Evolutionary conservation across 2,888 invertebrate species (phyloP).

Genomic region (Drosophila infuscata): DNA sequence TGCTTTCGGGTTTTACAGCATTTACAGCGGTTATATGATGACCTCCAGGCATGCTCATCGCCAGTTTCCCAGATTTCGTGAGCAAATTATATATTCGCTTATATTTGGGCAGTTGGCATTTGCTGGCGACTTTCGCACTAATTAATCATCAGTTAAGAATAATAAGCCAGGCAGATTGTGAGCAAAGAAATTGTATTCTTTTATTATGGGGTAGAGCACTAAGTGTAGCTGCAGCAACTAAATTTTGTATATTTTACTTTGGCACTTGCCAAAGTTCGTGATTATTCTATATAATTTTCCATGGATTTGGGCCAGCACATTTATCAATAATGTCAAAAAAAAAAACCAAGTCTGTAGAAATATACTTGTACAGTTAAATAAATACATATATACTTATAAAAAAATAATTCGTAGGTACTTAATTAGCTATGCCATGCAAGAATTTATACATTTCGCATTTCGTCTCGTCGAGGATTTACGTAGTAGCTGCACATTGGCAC

Average conservation of each 20-base stretch:
- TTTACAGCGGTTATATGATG: constrained; percentile 50
- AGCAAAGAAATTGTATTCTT: constrained; percentile 55
- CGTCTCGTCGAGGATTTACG: constrained; percentile 10
- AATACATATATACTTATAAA: constrained; percentile 4
- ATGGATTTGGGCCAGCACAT: constrained; percentile 54
- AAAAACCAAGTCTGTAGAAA: constrained; percentile 24
- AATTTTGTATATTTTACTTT: constrained; percentile 2
- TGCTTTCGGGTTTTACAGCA: constrained; percentile 30
- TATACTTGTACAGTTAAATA: constrained; percentile 2
- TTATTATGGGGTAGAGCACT: constrained; percentile 47
- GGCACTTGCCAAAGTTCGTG: constrained; percentile 53
- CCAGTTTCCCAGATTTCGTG: constrained; percentile 56
- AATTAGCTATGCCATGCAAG: constrained; percentile 58
- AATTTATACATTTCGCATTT: constrained; percentile 25
- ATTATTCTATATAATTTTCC: constrained; percentile 68
- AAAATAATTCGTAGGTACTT: constrained; percentile 27
- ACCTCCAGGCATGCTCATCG: constrained; percentile 65
- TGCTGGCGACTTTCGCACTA: constrained; percentile 51
- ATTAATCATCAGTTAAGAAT: constrained; percentile 76
- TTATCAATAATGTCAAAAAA: constrained; percentile 73
- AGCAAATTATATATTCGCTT: constrained; percentile 60
- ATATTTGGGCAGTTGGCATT: constrained; percentile 36
- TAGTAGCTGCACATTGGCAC: constrained; percentile 15
- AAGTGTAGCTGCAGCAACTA: constrained; percentile 23
- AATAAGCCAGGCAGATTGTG: constrained; percentile 61